Percentiles rank a stretch among this genome's conserved stretches.
These are phyloP conservation scores for Silurus glanis DNA, from an alignment of 2,113 vertebrate species.

Conservation along the genomic window DNA sequence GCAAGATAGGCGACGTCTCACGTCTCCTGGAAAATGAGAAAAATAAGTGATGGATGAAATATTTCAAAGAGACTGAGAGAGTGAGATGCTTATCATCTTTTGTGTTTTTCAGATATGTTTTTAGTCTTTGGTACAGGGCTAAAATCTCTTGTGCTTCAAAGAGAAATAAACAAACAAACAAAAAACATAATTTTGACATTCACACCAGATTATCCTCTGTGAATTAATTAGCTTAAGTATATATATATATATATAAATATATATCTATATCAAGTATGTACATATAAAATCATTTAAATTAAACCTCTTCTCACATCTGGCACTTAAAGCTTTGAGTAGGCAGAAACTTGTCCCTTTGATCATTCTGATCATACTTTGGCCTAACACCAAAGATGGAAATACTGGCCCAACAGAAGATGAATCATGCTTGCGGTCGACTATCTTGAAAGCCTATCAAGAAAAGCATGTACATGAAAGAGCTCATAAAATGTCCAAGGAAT, in stretches of 20 bases:
- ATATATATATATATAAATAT: no score
- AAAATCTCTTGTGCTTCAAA: background rate
- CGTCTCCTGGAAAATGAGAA: slow-evolving; percentile 49
- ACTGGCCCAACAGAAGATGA: slow-evolving; percentile 19
- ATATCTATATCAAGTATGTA: no score
- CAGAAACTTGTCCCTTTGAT: slow-evolving; percentile 59
- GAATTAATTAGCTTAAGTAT: no score
- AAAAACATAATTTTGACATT: background rate
- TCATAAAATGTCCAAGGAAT: slow-evolving; percentile 17
- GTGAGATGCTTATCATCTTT: background rate
- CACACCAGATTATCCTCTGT: background rate
- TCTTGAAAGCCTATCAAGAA: slow-evolving; percentile 33
- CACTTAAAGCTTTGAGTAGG: slow-evolving; percentile 28
- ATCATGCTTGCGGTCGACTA: background rate
- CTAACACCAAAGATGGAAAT: slow-evolving; percentile 17
- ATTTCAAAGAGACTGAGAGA: slow-evolving; percentile 37
- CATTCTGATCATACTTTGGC: slow-evolving; percentile 29
- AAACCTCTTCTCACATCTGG: slow-evolving; percentile 47
- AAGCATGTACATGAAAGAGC: slow-evolving; percentile 44
- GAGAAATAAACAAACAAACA: background rate
- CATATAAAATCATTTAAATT: slow-evolving; percentile 19
- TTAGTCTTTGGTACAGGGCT: background rate
- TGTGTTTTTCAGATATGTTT: background rate
- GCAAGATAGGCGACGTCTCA: slow-evolving; percentile 40
- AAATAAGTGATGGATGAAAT: slow-evolving; percentile 52